Percentiles rank a stretch among this genome's conserved stretches.
These are phyloP conservation scores for Drosophila varians DNA, from an alignment of 1,140 invertebrate genomes.

Conservation along the genomic window DNA sequence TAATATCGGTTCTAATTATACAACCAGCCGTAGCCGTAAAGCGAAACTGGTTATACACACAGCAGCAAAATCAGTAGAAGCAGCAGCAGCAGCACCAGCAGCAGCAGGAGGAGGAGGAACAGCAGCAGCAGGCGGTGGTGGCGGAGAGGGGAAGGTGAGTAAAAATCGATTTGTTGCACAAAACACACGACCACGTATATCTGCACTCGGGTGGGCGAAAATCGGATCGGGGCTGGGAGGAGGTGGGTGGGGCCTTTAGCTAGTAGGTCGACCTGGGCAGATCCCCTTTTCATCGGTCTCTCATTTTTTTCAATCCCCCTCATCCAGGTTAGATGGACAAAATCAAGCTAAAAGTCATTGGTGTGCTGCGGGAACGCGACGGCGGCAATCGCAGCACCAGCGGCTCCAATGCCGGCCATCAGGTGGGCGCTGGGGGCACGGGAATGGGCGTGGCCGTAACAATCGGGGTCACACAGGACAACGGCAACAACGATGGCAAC, in stretches of 20 bases:
- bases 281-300: constrained; percentile 8
- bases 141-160: constrained; percentile 64
- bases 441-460: constrained; percentile 54
- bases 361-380: constrained; percentile 78
- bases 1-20: constrained; percentile 70
- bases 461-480: constrained; percentile 74
- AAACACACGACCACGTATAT: constrained; percentile 53
- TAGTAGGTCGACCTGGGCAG: constrained; percentile 52
- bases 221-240: constrained; percentile 23
- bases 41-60: constrained; percentile 80
- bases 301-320: neutral
- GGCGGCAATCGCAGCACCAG: constrained; percentile 59
- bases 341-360: constrained; percentile 80
- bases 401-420: constrained; percentile 42
- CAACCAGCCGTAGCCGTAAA: constrained; percentile 67
- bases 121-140: constrained; percentile 15
- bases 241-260: constrained; percentile 29
- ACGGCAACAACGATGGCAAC: constrained; percentile 63
- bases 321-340: constrained; percentile 69
- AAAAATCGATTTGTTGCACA: constrained; percentile 82
- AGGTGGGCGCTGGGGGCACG: constrained; percentile 46
- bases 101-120: constrained; percentile 36
- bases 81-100: constrained; percentile 29
- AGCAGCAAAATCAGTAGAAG: constrained; percentile 57
- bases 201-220: constrained; percentile 55